Percentiles rank a stretch among this genome's conserved stretches.
phyloP scores from a whole-genome alignment of 2,113 vertebrate species.

The Megaceryle torquata region DNA sequence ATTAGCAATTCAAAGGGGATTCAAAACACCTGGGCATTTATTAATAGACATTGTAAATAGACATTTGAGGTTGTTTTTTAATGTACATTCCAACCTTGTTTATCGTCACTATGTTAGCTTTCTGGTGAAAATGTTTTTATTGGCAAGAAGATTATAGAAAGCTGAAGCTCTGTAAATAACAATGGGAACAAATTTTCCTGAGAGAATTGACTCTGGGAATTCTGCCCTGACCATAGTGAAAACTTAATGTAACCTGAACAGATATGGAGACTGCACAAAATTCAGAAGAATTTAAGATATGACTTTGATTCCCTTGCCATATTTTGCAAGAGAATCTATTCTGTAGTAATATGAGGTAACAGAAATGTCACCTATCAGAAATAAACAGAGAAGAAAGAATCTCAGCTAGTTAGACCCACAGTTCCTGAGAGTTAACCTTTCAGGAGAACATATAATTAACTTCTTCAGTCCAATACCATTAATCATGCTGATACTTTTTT shows the following conservation, averaged over 20 bases:
- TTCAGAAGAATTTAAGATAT: background rate
- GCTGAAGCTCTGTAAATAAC: conserved; percentile 4
- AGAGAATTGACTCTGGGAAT: background rate
- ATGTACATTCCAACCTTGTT: background rate
- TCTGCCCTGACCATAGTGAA: background rate
- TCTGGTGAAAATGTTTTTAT: background rate
- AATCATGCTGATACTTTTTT: conserved; percentile 16
- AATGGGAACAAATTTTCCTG: background rate
- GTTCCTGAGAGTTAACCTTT: conserved; percentile 13
- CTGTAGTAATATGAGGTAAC: accelerated
- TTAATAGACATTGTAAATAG: conserved; percentile 6
- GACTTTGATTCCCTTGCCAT: background rate
- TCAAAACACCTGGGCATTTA: conserved; percentile 12
- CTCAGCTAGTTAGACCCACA: background rate
- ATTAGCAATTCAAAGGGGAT: conserved; percentile 14
- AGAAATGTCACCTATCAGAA: background rate
- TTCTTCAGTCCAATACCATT: conserved; percentile 11
- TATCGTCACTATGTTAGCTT: background rate
- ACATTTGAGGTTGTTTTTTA: background rate
- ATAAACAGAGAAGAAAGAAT: background rate
- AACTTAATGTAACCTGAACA: background rate
- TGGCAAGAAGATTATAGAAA: background rate
- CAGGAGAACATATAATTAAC: conserved; percentile 40
- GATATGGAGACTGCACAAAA: background rate
- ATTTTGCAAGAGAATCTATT: background rate